Percentiles rank a stretch among this genome's conserved stretches.
These are phyloP conservation scores for Leptinotarsa haldemani DNA, from an alignment of 2,888 invertebrate species.

Conservation along the genomic window DNA sequence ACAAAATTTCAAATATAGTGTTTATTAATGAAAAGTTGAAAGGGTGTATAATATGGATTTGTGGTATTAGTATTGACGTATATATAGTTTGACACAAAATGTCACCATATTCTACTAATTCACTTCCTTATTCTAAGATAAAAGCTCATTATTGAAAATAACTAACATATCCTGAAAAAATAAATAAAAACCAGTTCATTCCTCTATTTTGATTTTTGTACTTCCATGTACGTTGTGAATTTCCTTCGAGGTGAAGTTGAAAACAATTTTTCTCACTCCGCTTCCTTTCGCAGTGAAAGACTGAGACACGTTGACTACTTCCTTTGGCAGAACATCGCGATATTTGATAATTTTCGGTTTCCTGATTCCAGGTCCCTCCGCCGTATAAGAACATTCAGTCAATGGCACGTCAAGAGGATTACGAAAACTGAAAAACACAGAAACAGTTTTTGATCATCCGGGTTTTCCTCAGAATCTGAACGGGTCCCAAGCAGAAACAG, in stretches of 20 bases:
- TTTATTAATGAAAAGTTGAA: too few relatives aligned
- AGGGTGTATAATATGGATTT: too few relatives aligned
- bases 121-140: too few relatives aligned
- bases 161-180: background rate
- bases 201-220: constrained; percentile 70
- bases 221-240: constrained; percentile 78
- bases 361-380: constrained; percentile 77
- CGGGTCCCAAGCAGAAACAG: too few relatives aligned
- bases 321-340: constrained; percentile 69
- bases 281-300: constrained; percentile 73
- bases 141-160: background rate
- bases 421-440: constrained; percentile 69
- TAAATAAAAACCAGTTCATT: background rate
- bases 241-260: constrained; percentile 78
- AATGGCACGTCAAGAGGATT: constrained; percentile 78
- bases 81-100: too few relatives aligned
- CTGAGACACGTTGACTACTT: constrained; percentile 68
- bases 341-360: constrained; percentile 36
- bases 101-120: too few relatives aligned
- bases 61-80: too few relatives aligned
- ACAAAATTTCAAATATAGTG: too few relatives aligned
- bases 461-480: background rate
- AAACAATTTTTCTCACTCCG: constrained; percentile 76
- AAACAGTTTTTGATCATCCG: too few relatives aligned
- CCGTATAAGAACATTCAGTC: constrained; percentile 75